Percentiles rank a stretch among this genome's conserved stretches.
phyloP scores from a whole-genome alignment of 2,888 invertebrate genomes.

The Drosophila setosimentum region DNA sequence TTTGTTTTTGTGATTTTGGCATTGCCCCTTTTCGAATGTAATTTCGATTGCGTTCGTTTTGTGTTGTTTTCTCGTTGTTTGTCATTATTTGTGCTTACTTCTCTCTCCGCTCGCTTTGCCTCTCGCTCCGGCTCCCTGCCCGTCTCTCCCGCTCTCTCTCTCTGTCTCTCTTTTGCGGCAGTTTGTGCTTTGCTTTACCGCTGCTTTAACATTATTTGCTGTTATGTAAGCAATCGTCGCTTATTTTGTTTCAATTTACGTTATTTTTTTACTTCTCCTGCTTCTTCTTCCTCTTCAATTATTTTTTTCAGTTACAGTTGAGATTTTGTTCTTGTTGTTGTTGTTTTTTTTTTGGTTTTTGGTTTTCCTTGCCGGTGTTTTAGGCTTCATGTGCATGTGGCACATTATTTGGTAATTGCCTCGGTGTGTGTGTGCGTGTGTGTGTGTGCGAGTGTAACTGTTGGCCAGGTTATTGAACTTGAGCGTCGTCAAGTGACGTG shows the following conservation, averaged over 20 bases:
- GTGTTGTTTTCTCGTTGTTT: conserved; percentile 64
- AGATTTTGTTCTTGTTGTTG: conserved; percentile 30
- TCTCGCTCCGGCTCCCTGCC: conserved; percentile 9
- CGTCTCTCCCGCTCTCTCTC: conserved; percentile 5
- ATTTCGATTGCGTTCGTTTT: conserved; percentile 54
- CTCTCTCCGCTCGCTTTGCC: conserved; percentile 28
- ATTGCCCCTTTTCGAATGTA: conserved; percentile 56
- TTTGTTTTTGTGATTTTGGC: conserved; percentile 39
- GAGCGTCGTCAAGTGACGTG: conserved; percentile 78
- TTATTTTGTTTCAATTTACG: conserved; percentile 77
- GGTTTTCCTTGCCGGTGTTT: conserved; percentile 67
- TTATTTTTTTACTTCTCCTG: conserved; percentile 32
- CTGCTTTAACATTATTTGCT: conserved; percentile 79
- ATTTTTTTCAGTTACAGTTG: conserved; percentile 21
- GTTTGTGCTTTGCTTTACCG: conserved; percentile 67
- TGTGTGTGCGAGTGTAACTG: conserved; percentile 58
- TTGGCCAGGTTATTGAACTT: conserved; percentile 81
- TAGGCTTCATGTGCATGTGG: conserved; percentile 74
- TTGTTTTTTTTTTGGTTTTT: conserved; percentile 15
- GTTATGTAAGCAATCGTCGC: conserved; percentile 75
- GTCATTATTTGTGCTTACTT: conserved; percentile 67
- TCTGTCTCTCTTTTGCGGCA: background rate
- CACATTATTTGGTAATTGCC: conserved; percentile 77
- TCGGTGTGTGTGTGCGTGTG: conserved; percentile 43
- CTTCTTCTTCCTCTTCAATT: conserved; percentile 7